A percentile compares a stretch with the other conserved stretches of the same genome.
These are phyloP conservation scores for Protaetia brevitarsis DNA, from an alignment of 1,140 invertebrate species.

Conservation along the genomic window DNA sequence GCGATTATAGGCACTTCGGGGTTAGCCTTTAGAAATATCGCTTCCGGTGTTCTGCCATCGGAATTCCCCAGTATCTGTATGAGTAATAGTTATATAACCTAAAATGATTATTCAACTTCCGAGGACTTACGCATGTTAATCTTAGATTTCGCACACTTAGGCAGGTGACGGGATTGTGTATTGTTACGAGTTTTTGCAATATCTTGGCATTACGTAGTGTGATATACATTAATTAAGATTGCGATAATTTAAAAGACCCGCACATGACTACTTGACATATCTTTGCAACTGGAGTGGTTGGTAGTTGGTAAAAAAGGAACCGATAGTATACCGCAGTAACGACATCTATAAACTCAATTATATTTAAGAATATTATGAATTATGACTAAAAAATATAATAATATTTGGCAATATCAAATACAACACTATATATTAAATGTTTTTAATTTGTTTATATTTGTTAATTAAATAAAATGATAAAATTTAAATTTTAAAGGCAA, in stretches of 20 bases:
- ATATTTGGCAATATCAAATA: too few relatives aligned
- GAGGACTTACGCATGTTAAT: neutral
- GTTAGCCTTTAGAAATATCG: slow-evolving; percentile 37
- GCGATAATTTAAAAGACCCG: neutral
- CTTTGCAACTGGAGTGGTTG: too few relatives aligned
- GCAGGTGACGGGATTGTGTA: neutral
- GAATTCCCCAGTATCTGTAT: neutral
- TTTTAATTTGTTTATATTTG: too few relatives aligned
- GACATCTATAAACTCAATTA: too few relatives aligned
- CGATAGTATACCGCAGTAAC: too few relatives aligned
- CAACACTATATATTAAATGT: too few relatives aligned
- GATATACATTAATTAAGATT: neutral
- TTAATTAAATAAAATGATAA: too few relatives aligned
- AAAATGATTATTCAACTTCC: neutral
- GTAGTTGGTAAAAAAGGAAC: too few relatives aligned
- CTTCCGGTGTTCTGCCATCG: slow-evolving; percentile 23
- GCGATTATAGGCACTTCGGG: slow-evolving; percentile 41
- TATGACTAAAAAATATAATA: too few relatives aligned
- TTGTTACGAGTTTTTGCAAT: neutral
- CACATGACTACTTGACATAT: neutral
- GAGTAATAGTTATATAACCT: neutral
- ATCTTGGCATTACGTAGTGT: neutral
- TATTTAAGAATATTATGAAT: too few relatives aligned
- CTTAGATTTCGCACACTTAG: neutral
- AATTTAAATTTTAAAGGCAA: too few relatives aligned